A percentile compares a stretch with the other conserved stretches of the same genome.
These are phyloP conservation scores for Lucilia sericata DNA, from an alignment of 1,140 invertebrate genomes.

Conservation along the genomic window DNA sequence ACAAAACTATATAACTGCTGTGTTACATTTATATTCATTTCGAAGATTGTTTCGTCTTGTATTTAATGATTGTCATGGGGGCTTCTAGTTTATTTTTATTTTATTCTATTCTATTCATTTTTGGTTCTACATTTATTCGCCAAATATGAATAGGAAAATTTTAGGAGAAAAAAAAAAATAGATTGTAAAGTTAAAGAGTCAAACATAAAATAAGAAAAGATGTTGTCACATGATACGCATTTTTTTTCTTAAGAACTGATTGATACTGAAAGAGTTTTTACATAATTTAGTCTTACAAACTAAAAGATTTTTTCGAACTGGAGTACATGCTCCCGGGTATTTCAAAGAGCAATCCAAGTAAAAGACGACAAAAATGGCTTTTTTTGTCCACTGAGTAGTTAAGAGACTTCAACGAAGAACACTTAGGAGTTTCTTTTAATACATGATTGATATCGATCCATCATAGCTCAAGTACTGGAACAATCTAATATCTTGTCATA, in stretches of 20 bases:
- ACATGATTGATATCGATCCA: too few relatives aligned
- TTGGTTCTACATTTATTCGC: not conserved
- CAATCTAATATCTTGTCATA: too few relatives aligned
- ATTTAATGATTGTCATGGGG: not conserved
- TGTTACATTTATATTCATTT: conserved; percentile 10
- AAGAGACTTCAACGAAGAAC: too few relatives aligned
- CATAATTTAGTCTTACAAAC: not conserved
- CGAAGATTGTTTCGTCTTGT: not conserved
- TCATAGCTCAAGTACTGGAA: too few relatives aligned
- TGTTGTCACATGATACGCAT: not conserved
- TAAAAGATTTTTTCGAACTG: too few relatives aligned
- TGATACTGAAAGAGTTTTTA: not conserved
- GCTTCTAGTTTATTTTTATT: not conserved
- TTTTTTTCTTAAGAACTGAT: not conserved
- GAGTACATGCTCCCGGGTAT: too few relatives aligned
- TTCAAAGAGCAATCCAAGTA: too few relatives aligned
- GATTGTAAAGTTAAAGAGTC: not conserved
- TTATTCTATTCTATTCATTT: not conserved
- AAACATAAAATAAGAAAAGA: not conserved
- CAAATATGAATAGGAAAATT: not conserved
- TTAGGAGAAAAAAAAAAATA: not conserved
- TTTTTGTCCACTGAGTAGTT: too few relatives aligned
- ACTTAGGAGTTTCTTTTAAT: too few relatives aligned
- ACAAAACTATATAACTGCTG: not conserved
- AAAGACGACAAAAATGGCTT: too few relatives aligned